Evolutionary conservation across 2,797 vertebrate species (phyloP).

Genomic region (Premnoplex brunnescens): DNA sequence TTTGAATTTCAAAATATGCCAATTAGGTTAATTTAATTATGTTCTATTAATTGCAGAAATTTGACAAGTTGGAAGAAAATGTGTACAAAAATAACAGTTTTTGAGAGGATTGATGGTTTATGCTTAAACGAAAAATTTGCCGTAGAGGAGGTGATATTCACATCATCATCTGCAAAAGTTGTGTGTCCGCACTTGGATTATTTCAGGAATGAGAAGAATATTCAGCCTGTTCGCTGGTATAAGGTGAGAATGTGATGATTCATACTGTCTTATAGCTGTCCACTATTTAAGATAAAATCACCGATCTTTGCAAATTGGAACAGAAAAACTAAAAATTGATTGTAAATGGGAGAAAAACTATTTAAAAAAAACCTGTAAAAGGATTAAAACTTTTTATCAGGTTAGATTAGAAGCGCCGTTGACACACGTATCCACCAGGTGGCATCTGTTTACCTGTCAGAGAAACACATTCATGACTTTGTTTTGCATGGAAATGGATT

Average conservation of each 20-base stretch:
- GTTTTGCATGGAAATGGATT: not conserved
- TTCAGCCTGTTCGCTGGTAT: conserved; percentile 77
- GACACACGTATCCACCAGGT: not conserved
- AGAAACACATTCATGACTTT: accelerated
- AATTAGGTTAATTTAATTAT: not conserved
- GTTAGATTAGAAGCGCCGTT: not conserved
- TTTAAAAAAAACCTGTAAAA: not conserved
- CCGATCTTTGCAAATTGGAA: not conserved
- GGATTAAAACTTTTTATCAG: not conserved
- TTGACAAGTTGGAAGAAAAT: conserved; percentile 68
- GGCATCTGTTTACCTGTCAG: not conserved
- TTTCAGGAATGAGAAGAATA: conserved; percentile 55
- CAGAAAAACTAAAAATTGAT: not conserved
- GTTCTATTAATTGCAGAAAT: conserved; percentile 72
- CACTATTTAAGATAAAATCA: not conserved
- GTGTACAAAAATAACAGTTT: conserved; percentile 72
- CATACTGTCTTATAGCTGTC: not conserved
- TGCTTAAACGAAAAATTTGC: conserved; percentile 70
- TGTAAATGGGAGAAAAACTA: not conserved
- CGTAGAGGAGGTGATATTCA: not conserved
- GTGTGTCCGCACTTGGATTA: conserved; percentile 75
- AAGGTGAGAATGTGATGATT: conserved; percentile 67
- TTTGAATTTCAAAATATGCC: not conserved
- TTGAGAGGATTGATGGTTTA: conserved; percentile 25
- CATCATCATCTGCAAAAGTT: conserved; percentile 26